phyloP scores from a whole-genome alignment of 2,797 vertebrate species.

The Pangasius sanitwongsei region DNA sequence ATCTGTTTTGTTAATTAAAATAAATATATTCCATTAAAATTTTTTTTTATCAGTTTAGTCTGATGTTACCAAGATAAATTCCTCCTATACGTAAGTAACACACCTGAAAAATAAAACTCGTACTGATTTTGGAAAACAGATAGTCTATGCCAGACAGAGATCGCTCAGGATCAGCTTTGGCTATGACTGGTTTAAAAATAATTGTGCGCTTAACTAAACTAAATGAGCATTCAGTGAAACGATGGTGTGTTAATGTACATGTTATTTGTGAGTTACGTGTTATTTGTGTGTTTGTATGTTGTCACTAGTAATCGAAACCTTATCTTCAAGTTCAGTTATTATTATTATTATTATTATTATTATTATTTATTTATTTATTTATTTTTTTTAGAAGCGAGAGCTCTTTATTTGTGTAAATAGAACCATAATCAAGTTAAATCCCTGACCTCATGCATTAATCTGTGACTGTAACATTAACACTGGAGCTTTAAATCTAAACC shows the following conservation, averaged over 20 bases:
- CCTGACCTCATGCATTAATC: slow-evolving; percentile 36
- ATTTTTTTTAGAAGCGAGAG: neutral
- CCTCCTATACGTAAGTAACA: neutral
- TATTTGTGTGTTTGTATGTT: neutral
- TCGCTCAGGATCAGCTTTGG: neutral
- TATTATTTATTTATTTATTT: too few relatives aligned
- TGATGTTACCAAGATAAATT: neutral
- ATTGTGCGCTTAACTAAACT: neutral
- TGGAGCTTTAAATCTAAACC: neutral
- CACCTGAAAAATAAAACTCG: neutral
- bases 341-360: too few relatives aligned
- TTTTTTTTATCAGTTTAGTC: neutral
- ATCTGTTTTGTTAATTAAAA: neutral
- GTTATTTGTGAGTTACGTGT: neutral
- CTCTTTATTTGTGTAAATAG: slow-evolving; percentile 67
- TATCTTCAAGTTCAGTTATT: neutral
- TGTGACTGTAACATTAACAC: neutral
- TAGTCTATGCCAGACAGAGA: neutral
- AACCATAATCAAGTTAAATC: slow-evolving; percentile 65
- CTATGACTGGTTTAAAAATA: neutral
- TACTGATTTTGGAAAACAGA: neutral
- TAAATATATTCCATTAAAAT: neutral
- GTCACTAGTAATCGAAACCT: neutral
- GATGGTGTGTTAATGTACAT: neutral
- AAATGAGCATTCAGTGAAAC: neutral